Percentiles rank a stretch among this genome's conserved stretches.
phyloP scores from a whole-genome alignment of 2,113 vertebrate genomes.

The Mellivora capensis region DNA sequence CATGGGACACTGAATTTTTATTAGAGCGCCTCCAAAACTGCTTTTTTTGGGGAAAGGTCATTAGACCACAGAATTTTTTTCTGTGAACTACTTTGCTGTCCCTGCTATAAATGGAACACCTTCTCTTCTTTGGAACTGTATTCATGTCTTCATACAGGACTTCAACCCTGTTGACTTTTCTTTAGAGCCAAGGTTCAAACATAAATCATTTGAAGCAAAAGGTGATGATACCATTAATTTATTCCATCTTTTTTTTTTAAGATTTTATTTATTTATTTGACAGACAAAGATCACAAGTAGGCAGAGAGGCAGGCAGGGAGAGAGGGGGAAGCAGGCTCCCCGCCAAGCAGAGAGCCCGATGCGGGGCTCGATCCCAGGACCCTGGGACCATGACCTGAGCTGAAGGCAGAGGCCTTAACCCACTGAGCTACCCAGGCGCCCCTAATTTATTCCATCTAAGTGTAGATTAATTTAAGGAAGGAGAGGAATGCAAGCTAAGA shows the following conservation, averaged over 20 bases:
- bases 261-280: too few relatives aligned
- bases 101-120: not conserved
- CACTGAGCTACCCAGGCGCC: too few relatives aligned
- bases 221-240: not conserved
- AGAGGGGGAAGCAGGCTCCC: too few relatives aligned
- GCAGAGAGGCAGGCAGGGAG: too few relatives aligned
- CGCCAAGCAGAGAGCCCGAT: too few relatives aligned
- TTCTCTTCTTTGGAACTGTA: not conserved
- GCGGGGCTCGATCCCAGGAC: too few relatives aligned
- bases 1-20: not conserved
- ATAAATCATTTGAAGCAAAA: constrained; percentile 7
- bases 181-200: not conserved
- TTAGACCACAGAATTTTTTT: not conserved
- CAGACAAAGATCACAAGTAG: too few relatives aligned
- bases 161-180: not conserved
- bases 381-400: too few relatives aligned
- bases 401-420: too few relatives aligned
- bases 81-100: not conserved
- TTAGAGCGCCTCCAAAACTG: not conserved
- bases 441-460: not conserved
- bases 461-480: not conserved
- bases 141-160: not conserved
- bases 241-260: too few relatives aligned
- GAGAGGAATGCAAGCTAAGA: not conserved
- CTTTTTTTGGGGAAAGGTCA: not conserved